Evolutionary conservation across 2,113 vertebrate species (phyloP), one percentile per base, ranked within the genome.

Genomic region (Typhlomys cinereus): DNA sequence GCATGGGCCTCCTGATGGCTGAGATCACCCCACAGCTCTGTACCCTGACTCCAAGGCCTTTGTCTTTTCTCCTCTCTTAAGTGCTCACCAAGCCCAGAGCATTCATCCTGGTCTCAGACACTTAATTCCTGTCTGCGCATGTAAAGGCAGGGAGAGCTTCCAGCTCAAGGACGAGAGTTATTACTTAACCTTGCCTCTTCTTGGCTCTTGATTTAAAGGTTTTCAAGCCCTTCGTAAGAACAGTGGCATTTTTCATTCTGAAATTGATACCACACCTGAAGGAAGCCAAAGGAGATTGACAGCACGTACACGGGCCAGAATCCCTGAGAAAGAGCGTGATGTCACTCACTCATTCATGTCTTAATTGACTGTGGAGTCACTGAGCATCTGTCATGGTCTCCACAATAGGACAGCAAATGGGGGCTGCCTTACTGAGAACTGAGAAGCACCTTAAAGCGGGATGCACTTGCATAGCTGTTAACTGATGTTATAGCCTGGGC

Each of bases 111-210:
- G 86, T 44, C 61, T 96, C 91, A 95, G 81, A 14, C 9, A 66
- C 85, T 95, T 92, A 91, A 95, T 95, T 95, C 95, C 91, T 71
- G n/a, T 57, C 94, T 91, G 57, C 2, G 11, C 81, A 85, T 91
- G 82, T 66, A 91, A 95, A 73, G 82, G 17, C 46, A 70, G 57
- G 61, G 39, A 74, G 64, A 92, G 70, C 67, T 20, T 17, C 7
- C 87, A 62, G 50, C 89, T 93, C 52, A 34, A 62, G 39, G 81
- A 54, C 50, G 50, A 95, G 95, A 94, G 88, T 88, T 89, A 11
- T 39, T 94, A 79, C 94, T 96, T 95, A 94, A 95, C 93, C 90
- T 94, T 66, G 91, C 91, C 54, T 89, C 69, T 91, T 85, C 81
- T 81, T 89, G 67, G 85, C 91, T 95, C 87, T 90, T 90, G 75